Conservation (phyloP, 2,113 vertebrate species). For the Chaetodon auriga region DNA sequence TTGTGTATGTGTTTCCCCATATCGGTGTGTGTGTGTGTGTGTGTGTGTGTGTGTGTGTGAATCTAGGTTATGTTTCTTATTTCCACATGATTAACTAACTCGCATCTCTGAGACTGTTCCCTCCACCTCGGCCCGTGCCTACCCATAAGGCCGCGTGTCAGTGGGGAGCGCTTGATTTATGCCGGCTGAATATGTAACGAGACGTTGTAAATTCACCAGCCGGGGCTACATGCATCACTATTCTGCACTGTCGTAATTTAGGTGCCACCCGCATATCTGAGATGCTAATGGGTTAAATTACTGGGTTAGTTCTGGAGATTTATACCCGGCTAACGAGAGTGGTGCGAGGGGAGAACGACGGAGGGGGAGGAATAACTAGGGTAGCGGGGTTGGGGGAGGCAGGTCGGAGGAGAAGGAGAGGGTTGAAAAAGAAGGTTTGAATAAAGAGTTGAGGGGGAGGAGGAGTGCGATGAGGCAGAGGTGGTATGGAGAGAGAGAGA, state of each 20-base stretch:
- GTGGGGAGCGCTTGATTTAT: slow-evolving; percentile 92
- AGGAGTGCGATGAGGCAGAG: slow-evolving; percentile 7
- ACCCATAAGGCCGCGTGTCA: slow-evolving; percentile 91
- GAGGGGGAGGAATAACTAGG: slow-evolving; percentile 41
- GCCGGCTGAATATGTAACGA: slow-evolving; percentile 93
- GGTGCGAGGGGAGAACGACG: slow-evolving; percentile 43
- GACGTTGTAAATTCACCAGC: slow-evolving; percentile 92
- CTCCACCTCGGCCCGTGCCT: slow-evolving; percentile 85
- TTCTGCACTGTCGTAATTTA: slow-evolving; percentile 83
- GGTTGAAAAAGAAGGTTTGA: slow-evolving; percentile 41
- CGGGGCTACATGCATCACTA: slow-evolving; percentile 84
- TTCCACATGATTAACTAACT: slow-evolving; percentile 82
- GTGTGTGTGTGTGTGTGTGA: slow-evolving; percentile 83
- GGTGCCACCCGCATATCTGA: slow-evolving; percentile 86
- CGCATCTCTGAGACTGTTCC: slow-evolving; percentile 61
- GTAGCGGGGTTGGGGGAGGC: slow-evolving; percentile 15
- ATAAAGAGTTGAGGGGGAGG: slow-evolving; percentile 31
- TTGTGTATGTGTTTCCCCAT: slow-evolving; percentile 11
- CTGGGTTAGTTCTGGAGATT: slow-evolving; percentile 87
- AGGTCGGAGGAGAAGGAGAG: slow-evolving; percentile 20
- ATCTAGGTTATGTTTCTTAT: slow-evolving; percentile 87
- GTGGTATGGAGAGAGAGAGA: not conserved
- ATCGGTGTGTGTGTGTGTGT: slow-evolving; percentile 5
- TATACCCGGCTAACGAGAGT: slow-evolving; percentile 84
- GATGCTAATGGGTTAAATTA: slow-evolving; percentile 94